A percentile compares a stretch with the other conserved stretches of the same genome.
Conservation (phyloP, 1,140 invertebrate species). For the Scaptodrosophila lebanonensis region DNA sequence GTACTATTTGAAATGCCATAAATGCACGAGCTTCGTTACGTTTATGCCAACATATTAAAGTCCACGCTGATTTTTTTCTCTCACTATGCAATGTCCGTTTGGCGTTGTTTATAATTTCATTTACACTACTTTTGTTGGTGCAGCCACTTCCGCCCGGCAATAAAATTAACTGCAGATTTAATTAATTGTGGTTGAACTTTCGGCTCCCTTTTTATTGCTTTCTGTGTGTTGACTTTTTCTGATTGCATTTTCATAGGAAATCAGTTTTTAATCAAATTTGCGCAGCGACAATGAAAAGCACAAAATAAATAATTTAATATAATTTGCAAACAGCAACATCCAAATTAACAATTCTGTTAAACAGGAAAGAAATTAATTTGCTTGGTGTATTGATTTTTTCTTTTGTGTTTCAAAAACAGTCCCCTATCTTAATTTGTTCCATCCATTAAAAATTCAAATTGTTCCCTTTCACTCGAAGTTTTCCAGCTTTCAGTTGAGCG, state of each 20-base stretch:
- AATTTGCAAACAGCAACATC: conserved; percentile 15
- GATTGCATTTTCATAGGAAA: conserved; percentile 48
- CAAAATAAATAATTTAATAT: conserved; percentile 40
- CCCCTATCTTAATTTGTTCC: no score
- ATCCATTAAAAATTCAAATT: no score
- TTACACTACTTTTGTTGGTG: conserved; percentile 30
- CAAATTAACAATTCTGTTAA: neutral
- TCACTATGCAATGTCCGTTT: no score
- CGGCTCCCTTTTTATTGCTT: conserved; percentile 19
- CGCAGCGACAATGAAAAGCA: conserved; percentile 11
- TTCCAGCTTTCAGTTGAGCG: no score
- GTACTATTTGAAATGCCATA: no score
- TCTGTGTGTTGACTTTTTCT: conserved; percentile 26
- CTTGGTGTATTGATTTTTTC: no score
- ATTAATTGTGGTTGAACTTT: conserved; percentile 55
- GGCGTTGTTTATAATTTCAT: conserved; percentile 39
- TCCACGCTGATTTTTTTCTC: no score
- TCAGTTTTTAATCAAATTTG: conserved; percentile 55
- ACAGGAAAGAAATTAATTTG: conserved; percentile 18
- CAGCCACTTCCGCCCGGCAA: conserved; percentile 50
- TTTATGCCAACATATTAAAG: no score
- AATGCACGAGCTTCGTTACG: no score
- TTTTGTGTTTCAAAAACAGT: no score
- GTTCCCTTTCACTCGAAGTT: no score
- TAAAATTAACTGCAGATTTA: conserved; percentile 58